A percentile compares a stretch with the other conserved stretches of the same genome.
Conservation (phyloP, 2,797 vertebrate species). For the Natrix natrix region DNA sequence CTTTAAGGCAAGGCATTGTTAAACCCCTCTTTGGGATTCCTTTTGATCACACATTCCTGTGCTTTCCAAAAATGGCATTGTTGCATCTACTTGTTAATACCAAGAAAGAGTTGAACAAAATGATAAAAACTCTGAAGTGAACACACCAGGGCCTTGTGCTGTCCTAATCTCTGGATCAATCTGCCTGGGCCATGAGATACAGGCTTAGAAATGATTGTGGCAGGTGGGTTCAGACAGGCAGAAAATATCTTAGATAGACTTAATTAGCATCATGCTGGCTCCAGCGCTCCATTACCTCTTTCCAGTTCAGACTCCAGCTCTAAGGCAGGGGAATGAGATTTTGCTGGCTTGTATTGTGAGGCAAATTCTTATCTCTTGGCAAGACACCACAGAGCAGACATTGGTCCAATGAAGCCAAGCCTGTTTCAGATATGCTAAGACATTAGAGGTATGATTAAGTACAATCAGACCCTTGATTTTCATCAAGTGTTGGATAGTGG, state of each 20-base stretch:
- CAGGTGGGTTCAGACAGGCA: slow-evolving; percentile 14
- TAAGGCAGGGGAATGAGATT: slow-evolving; percentile 20
- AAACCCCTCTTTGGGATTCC: neutral
- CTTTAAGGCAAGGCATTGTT: neutral
- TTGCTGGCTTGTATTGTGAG: slow-evolving; percentile 17
- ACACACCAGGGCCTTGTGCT: neutral
- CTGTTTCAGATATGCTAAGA: slow-evolving; percentile 5
- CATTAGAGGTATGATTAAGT: slow-evolving; percentile 3
- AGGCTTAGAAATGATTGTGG: neutral
- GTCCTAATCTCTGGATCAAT: neutral
- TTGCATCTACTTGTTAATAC: neutral
- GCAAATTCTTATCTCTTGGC: slow-evolving; percentile 28
- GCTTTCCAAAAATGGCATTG: neutral
- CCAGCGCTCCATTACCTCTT: slow-evolving; percentile 31
- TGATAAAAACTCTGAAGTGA: neutral
- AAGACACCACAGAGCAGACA: slow-evolving; percentile 12
- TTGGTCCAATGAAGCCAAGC: slow-evolving; percentile 39
- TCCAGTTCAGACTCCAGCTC: slow-evolving; percentile 21
- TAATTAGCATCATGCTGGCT: slow-evolving; percentile 33
- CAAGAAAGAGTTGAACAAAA: neutral
- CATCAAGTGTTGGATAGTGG: slow-evolving; percentile 5
- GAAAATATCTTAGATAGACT: slow-evolving; percentile 16
- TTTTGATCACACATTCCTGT: no score
- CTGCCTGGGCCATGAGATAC: neutral
- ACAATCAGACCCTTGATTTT: slow-evolving; percentile 1